Conservation (phyloP, 2,888 invertebrate genomes). For the Heliconius ismenius region DNA sequence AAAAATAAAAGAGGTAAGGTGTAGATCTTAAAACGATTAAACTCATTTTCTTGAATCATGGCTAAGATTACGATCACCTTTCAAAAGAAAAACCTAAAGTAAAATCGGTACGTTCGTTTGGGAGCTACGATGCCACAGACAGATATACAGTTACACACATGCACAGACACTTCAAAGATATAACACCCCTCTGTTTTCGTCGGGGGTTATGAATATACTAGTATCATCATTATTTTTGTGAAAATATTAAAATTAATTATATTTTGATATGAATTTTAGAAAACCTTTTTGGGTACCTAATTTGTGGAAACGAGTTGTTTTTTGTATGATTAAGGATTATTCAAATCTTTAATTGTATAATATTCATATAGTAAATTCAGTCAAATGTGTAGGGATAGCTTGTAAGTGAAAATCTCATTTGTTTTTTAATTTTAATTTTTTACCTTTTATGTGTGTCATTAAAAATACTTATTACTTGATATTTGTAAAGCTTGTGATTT, state of each 20-base stretch:
- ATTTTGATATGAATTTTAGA: slow-evolving; percentile 30
- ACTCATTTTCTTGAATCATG: neutral
- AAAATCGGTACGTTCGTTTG: neutral
- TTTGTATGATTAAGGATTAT: slow-evolving; percentile 4
- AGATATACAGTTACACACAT: neutral
- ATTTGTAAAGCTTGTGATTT: slow-evolving; percentile 12
- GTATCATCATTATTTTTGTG: slow-evolving; percentile 15
- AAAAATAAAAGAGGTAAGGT: neutral
- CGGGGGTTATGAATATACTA: neutral
- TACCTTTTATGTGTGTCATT: neutral
- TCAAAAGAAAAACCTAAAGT: neutral
- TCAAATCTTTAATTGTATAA: neutral
- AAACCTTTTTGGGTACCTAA: slow-evolving; percentile 23
- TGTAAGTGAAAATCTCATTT: slow-evolving; percentile 7
- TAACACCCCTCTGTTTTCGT: neutral
- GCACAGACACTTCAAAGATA: neutral
- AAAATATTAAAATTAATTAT: slow-evolving; percentile 2
- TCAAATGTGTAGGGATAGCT: slow-evolving; percentile 2
- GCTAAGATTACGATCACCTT: no score
- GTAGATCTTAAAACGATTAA: neutral
- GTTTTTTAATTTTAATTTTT: neutral
- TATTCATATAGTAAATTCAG: neutral
- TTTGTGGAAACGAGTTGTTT: neutral
- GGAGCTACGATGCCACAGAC: neutral
- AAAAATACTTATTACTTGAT: slow-evolving; percentile 3